phyloP scores from a whole-genome alignment of 2,888 invertebrate genomes.

The Callimorpha dominula region DNA sequence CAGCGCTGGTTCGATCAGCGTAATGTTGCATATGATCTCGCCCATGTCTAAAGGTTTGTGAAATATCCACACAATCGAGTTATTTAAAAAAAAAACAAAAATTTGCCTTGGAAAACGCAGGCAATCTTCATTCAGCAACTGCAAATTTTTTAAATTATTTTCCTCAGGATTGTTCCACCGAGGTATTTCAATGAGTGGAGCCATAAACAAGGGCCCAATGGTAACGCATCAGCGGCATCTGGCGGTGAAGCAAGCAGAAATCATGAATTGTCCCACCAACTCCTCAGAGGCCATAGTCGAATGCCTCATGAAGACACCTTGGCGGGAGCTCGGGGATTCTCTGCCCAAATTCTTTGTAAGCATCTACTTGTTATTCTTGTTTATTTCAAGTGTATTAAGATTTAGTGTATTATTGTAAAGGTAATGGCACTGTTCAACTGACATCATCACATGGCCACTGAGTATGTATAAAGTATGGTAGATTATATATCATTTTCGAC shows the following conservation, averaged over 20 bases:
- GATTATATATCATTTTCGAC: no score
- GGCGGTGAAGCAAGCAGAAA: conserved; percentile 88
- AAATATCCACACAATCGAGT: background rate
- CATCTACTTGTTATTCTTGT: background rate
- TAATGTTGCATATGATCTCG: conserved; percentile 87
- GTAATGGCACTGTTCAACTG: no score
- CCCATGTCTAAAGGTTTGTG: conserved; percentile 87
- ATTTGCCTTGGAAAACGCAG: no score
- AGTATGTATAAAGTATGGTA: no score
- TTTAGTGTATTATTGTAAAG: no score
- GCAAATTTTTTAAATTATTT: background rate
- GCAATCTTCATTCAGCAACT: background rate
- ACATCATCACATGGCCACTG: no score
- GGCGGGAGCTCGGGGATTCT: conserved; percentile 82
- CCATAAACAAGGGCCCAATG: conserved; percentile 84
- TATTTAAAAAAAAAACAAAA: background rate
- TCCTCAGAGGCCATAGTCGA: conserved; percentile 85
- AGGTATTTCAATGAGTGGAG: conserved; percentile 90
- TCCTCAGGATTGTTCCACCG: conserved; percentile 89
- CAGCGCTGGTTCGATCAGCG: conserved; percentile 84
- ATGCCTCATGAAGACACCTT: conserved; percentile 86
- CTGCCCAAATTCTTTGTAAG: conserved; percentile 80
- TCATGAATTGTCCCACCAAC: conserved; percentile 87
- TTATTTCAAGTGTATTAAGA: no score
- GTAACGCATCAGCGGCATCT: conserved; percentile 86